phyloP scores from a whole-genome alignment of 1,140 invertebrate genomes.

The Goniozus legneri region DNA sequence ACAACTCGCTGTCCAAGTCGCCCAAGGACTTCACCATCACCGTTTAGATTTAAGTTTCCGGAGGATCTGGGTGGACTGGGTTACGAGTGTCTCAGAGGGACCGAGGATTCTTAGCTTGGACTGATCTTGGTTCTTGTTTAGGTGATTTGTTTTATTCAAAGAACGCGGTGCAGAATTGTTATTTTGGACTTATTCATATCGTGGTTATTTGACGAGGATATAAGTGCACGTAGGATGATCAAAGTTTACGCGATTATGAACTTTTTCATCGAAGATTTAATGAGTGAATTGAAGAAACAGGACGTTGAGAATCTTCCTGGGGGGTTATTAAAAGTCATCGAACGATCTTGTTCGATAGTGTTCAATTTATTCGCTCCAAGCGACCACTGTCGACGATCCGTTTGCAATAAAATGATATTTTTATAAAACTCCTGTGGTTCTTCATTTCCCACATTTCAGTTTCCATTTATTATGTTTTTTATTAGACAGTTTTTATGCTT shows the following conservation, averaged over 20 bases:
- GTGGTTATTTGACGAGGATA: background rate
- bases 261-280: background rate
- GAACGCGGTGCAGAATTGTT: constrained; percentile 21
- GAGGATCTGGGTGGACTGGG: constrained; percentile 7
- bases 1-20: constrained; percentile 47
- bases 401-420: constrained; percentile 50
- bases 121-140: no score
- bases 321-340: background rate
- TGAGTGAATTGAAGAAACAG: background rate
- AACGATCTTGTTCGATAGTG: background rate
- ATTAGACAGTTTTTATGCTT: no score
- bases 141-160: no score
- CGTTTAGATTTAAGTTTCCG: constrained; percentile 48
- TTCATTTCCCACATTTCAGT: no score
- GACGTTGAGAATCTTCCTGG: background rate
- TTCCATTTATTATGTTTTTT: no score
- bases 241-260: background rate
- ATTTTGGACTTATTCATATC: no score
- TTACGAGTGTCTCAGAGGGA: no score
- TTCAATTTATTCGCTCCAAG: constrained; percentile 15
- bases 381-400: constrained; percentile 25
- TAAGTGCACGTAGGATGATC: background rate
- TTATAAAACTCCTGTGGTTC: no score
- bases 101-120: no score
- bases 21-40: constrained; percentile 52